These are phyloP conservation scores for Limnodromus scolopaceus DNA, from an alignment of 2,797 vertebrate species.

Conservation along the genomic window DNA sequence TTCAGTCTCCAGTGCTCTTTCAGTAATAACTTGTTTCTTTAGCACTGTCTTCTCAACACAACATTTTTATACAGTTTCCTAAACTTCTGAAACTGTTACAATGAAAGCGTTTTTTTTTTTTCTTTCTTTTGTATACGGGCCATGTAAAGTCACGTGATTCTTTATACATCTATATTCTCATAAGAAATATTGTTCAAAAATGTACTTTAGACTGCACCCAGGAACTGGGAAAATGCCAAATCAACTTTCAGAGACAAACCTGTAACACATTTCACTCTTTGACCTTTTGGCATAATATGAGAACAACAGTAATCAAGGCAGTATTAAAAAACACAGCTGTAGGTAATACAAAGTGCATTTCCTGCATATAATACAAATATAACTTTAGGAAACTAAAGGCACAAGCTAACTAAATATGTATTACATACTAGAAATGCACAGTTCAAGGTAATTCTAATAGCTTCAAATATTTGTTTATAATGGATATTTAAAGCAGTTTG, in stretches of 20 bases:
- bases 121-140: slow-evolving; percentile 25
- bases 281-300: slow-evolving; percentile 75
- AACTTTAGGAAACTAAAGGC: slow-evolving; percentile 84
- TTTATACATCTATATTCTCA: slow-evolving; percentile 1
- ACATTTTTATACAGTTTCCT: slow-evolving; percentile 2
- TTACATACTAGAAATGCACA: slow-evolving; percentile 89
- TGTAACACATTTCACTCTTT: slow-evolving; percentile 52
- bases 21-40: background rate
- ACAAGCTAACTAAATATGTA: slow-evolving; percentile 83
- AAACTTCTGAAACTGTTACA: slow-evolving; percentile 23
- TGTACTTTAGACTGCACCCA: slow-evolving; percentile 44
- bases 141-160: background rate
- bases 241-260: slow-evolving; percentile 10
- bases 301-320: slow-evolving; percentile 79
- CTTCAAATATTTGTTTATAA: slow-evolving; percentile 74
- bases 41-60: slow-evolving; percentile 13
- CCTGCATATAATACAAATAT: slow-evolving; percentile 82
- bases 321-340: slow-evolving; percentile 78
- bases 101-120: slow-evolving; percentile 37
- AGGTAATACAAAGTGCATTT: slow-evolving; percentile 83
- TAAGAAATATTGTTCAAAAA: slow-evolving; percentile 59
- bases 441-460: slow-evolving; percentile 81
- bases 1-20: slow-evolving; percentile 16
- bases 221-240: slow-evolving; percentile 59
- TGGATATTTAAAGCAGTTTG: slow-evolving; percentile 79